A percentile compares a stretch with the other conserved stretches of the same genome.
Evolutionary conservation across 2,113 vertebrate species (phyloP).

Genomic region (Andinoacara biseriatus): DNA sequence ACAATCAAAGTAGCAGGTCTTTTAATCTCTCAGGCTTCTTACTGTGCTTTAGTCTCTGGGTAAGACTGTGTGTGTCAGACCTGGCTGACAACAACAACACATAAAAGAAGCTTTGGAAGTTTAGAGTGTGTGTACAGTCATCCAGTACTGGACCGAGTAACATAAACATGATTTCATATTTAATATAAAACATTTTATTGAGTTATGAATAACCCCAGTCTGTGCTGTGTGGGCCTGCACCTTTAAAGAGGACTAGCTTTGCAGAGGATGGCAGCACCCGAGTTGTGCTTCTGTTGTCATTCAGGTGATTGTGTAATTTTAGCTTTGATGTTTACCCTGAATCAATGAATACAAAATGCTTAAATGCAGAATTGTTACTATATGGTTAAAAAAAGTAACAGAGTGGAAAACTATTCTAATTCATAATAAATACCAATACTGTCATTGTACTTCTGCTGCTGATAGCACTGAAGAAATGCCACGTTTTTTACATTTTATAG

Average conservation of each 20-base stretch:
- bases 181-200: background rate
- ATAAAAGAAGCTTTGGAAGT: conserved; percentile 3
- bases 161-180: background rate
- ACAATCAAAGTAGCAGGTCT: background rate
- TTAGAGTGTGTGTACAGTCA: background rate
- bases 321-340: too few species aligned
- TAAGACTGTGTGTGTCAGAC: conserved; percentile 18
- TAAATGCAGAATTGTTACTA: background rate
- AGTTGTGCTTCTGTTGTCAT: background rate
- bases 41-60: conserved; percentile 2
- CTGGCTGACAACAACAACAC: background rate
- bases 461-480: background rate
- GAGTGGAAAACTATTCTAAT: background rate
- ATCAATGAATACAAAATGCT: background rate
- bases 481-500: background rate
- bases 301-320: too few species aligned
- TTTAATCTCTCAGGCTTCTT: conserved; percentile 6
- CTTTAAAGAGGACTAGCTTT: background rate
- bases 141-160: background rate
- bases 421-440: background rate
- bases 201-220: background rate
- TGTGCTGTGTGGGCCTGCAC: background rate
- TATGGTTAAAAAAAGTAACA: background rate
- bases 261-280: background rate
- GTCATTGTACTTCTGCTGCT: background rate